Conservation (phyloP, 2,888 invertebrate genomes). For the Aspidiotus destructor region DNA sequence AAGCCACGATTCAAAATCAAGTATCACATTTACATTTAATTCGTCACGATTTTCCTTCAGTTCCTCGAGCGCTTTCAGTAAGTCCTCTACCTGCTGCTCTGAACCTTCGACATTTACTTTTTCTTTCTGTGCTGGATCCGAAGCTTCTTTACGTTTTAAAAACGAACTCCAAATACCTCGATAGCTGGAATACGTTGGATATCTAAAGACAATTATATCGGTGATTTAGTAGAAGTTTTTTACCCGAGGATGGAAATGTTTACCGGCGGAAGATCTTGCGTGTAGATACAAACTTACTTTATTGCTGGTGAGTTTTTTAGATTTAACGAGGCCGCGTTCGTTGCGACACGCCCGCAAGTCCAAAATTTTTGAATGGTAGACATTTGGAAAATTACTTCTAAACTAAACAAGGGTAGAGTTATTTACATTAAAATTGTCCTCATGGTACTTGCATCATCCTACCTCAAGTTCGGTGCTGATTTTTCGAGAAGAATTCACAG, state of each 20-base stretch:
- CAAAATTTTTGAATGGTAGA: neutral
- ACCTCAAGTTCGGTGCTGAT: too few species aligned
- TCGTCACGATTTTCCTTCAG: constrained; percentile 19
- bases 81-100: constrained; percentile 8
- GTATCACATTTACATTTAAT: constrained; percentile 8
- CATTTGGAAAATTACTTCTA: neutral
- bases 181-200: constrained; percentile 26
- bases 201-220: neutral
- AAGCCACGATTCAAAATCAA: neutral
- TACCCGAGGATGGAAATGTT: neutral
- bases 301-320: neutral
- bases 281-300: neutral
- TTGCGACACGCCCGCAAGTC: neutral
- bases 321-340: neutral
- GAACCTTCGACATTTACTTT: too few species aligned
- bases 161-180: constrained; percentile 20
- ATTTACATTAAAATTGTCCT: too few species aligned
- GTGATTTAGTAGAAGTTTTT: neutral
- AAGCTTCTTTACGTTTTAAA: constrained; percentile 10
- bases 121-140: neutral
- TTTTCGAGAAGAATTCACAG: too few species aligned
- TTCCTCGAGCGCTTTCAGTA: constrained; percentile 22
- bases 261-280: neutral
- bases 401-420: too few species aligned
- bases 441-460: too few species aligned